phyloP scores from a whole-genome alignment of 2,888 invertebrate genomes.

The Neocrepidodera transversa region DNA sequence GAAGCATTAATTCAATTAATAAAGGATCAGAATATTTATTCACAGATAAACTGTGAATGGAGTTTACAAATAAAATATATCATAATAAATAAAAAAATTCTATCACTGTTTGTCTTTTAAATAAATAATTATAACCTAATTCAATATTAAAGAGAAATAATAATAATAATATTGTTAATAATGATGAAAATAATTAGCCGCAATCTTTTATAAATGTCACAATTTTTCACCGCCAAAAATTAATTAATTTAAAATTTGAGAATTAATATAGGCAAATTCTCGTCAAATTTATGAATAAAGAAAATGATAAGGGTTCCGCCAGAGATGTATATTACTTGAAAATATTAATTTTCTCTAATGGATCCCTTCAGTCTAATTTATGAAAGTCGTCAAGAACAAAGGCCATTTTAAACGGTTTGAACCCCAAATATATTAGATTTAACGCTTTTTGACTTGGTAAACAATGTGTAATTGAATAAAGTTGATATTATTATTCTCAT shows the following conservation, averaged over 20 bases:
- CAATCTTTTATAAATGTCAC: not conserved
- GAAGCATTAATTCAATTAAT: too few species aligned
- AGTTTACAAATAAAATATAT: too few species aligned
- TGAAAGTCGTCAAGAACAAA: slow-evolving; percentile 1
- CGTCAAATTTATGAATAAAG: slow-evolving; percentile 1
- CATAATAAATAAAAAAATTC: too few species aligned
- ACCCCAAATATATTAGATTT: slow-evolving; percentile 11
- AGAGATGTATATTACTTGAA: not conserved
- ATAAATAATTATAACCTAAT: too few species aligned
- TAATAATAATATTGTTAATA: too few species aligned
- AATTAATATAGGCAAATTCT: not conserved
- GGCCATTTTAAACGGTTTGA: slow-evolving; percentile 1
- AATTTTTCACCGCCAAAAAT: not conserved
- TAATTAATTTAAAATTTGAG: not conserved
- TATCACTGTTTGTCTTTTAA: too few species aligned
- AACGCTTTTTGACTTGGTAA: slow-evolving; percentile 3
- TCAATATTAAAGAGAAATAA: too few species aligned
- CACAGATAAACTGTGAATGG: too few species aligned
- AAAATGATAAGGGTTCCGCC: slow-evolving; percentile 6
- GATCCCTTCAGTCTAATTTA: slow-evolving; percentile 5
- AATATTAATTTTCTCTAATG: slow-evolving; percentile 16
- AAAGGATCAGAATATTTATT: too few species aligned
- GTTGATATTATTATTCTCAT: slow-evolving; percentile 6
- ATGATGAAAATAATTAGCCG: too few species aligned
- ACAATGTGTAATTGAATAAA: slow-evolving; percentile 7